phyloP scores from a whole-genome alignment of 2,797 vertebrate species.

The Phoxinus dragarum region DNA sequence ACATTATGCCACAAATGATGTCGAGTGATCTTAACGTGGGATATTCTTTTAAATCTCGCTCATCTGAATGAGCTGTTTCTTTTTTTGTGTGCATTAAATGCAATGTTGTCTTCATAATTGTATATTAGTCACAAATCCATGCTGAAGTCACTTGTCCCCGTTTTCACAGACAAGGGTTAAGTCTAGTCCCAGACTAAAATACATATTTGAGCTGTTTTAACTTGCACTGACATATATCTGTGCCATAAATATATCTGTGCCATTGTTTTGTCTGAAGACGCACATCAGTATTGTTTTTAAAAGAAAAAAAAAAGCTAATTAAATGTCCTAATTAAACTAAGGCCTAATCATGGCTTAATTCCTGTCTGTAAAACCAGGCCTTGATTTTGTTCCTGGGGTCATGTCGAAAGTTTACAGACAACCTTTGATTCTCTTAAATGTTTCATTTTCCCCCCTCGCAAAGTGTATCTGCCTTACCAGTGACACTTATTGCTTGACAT shows the following conservation, averaged over 20 bases:
- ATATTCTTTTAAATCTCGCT: not conserved
- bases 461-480: slow-evolving; percentile 18
- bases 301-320: no score
- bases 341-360: not conserved
- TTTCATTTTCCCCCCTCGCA: not conserved
- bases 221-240: not conserved
- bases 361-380: not conserved
- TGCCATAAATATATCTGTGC: not conserved
- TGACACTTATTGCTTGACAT: slow-evolving; percentile 39
- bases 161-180: no score
- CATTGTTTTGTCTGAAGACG: no score
- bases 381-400: not conserved
- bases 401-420: not conserved
- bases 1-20: not conserved
- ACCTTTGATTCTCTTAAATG: not conserved
- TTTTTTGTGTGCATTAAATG: not conserved
- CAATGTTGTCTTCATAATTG: not conserved
- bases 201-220: not conserved
- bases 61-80: not conserved
- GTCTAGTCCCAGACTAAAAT: not conserved
- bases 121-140: slow-evolving; percentile 25
- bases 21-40: not conserved
- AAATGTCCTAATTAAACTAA: not conserved
- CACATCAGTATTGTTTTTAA: no score
- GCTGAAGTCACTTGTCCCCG: not conserved